Evolutionary conservation across 2,888 invertebrate genomes (phyloP).

Genomic region (Iphiclides podalirius): DNA sequence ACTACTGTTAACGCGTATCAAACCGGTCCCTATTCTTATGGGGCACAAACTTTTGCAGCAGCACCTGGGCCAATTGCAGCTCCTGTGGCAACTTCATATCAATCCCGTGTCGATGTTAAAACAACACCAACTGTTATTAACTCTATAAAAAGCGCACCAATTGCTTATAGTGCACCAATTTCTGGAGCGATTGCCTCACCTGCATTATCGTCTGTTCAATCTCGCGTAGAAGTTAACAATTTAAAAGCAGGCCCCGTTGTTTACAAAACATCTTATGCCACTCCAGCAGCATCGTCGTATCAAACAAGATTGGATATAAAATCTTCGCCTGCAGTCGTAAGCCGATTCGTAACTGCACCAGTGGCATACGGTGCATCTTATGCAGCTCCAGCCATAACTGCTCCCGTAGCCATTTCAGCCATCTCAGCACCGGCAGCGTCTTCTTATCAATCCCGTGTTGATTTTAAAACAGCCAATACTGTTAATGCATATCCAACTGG

Average conservation of each 20-base stretch:
- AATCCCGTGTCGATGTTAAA: conserved; percentile 43
- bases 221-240: too few species aligned
- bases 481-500: too few species aligned
- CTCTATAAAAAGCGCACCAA: conserved; percentile 32
- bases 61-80: too few species aligned
- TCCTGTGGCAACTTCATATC: conserved; percentile 39
- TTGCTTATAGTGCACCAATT: conserved; percentile 30
- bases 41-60: too few species aligned
- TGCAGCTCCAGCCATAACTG: conserved; percentile 35
- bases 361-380: too few species aligned
- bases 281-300: conserved; percentile 46
- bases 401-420: conserved; percentile 38
- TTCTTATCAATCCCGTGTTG: conserved; percentile 43
- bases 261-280: too few species aligned
- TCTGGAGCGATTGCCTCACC: conserved; percentile 42
- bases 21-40: too few species aligned
- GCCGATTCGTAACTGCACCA: too few species aligned
- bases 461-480: conserved; percentile 39
- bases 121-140: conserved; percentile 37
- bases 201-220: too few species aligned
- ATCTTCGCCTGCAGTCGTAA: conserved; percentile 40
- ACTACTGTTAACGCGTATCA: too few species aligned
- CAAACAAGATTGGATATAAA: conserved; percentile 43
- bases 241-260: too few species aligned
- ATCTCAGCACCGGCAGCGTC: conserved; percentile 37